These are phyloP conservation scores for Pseudococcus viburni DNA, from an alignment of 2,888 invertebrate species.

Conservation along the genomic window DNA sequence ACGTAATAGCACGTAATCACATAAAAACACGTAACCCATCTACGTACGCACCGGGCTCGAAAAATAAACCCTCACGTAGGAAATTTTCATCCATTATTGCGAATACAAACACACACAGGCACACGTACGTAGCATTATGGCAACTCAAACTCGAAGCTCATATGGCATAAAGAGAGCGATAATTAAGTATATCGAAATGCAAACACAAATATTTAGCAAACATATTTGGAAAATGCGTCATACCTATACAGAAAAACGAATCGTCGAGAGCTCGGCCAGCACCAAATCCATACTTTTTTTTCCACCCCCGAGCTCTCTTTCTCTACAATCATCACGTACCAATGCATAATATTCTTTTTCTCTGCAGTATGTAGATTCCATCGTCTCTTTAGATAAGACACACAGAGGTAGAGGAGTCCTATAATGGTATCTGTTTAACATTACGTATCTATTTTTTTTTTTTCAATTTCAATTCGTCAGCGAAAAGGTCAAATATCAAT, in stretches of 20 bases:
- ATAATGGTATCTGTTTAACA: background rate
- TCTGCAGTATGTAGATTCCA: no score
- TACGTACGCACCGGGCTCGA: background rate
- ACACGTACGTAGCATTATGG: no score
- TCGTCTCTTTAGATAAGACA: background rate
- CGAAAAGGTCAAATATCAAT: slow-evolving; percentile 20
- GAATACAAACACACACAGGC: background rate
- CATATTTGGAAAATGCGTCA: slow-evolving; percentile 47
- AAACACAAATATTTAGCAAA: slow-evolving; percentile 17
- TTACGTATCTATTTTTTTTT: background rate
- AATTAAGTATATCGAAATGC: slow-evolving; percentile 41
- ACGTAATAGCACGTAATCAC: slow-evolving; percentile 11
- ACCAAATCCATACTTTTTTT: background rate
- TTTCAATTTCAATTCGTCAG: background rate
- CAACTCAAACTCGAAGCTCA: slow-evolving; percentile 5
- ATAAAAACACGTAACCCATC: background rate
- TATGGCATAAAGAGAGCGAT: slow-evolving; percentile 54
- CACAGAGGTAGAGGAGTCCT: background rate
- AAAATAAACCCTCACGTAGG: background rate
- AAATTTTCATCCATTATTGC: background rate
- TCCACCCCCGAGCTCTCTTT: no score
- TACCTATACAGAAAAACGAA: background rate
- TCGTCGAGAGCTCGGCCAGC: background rate
- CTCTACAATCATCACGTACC: no score
- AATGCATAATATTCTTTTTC: no score